Conservation (phyloP, 2,797 vertebrate species). For the Meda fulgida region DNA sequence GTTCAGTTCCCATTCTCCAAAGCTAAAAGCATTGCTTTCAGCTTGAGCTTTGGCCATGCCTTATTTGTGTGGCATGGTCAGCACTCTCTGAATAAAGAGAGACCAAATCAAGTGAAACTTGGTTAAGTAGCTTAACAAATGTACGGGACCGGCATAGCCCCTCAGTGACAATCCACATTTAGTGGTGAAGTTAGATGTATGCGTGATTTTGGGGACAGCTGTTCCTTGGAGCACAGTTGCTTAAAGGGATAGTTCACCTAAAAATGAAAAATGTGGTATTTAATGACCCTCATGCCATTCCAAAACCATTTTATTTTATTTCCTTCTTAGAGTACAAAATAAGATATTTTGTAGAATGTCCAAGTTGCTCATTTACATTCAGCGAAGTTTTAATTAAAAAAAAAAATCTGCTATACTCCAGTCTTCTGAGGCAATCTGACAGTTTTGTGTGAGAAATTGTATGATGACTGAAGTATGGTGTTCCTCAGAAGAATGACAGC, state of each 20-base stretch:
- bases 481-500: background rate
- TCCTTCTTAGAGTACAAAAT: background rate
- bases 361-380: background rate
- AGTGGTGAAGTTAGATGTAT: conserved; percentile 10
- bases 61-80: conserved; percentile 8
- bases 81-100: conserved; percentile 5
- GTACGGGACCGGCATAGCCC: conserved; percentile 12
- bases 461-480: background rate
- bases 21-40: conserved; percentile 5
- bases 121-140: conserved; percentile 39
- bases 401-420: background rate
- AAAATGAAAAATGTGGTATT: background rate
- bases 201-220: conserved; percentile 18
- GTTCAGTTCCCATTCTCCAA: conserved; percentile 45
- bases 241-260: background rate
- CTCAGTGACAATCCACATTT: conserved; percentile 37
- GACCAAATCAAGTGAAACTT: conserved; percentile 12
- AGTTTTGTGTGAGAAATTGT: too few relatives aligned
- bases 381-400: background rate
- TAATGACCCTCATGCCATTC: background rate
- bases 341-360: background rate
- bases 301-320: background rate
- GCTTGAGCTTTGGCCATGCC: background rate
- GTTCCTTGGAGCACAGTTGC: background rate
- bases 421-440: background rate